Base-by-base conservation (phyloP, 1,140 invertebrate genomes). In the Mactra quadrangularis region DNA sequence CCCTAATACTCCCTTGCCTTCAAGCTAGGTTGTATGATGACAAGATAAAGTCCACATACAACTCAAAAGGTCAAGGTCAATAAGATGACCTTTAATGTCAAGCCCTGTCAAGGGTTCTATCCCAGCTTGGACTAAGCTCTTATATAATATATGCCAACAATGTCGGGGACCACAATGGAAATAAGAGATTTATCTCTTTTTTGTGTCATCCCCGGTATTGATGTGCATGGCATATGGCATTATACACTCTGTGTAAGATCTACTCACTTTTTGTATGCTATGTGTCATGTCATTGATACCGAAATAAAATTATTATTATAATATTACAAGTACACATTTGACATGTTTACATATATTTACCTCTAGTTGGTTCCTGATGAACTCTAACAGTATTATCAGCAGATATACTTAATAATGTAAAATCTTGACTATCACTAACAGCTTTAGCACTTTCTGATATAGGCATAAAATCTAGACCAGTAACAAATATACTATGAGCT, bases 401-500 rank as follows among this genome's bases (percentile, higher is more conserved):
- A 25, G 97, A 98, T 87, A 99, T 97, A 90, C 97, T 98, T 57
- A 99, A 94, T 83, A 98, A 96, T 15, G 97, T 97, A 71, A 97
- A 96, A 86, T 95, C 94, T 79, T 93, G 92, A 91, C 97, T 96
- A 35, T 96, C 95, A 52, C 93, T 93, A 15, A 95, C 90, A 89
- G 95, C 95, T 19, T 95, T 95, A 59, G 96, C 95, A 19, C 95
- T 93, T 38, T 92, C 90, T 7, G 90, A 90, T 35, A 84, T 77
- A 27, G 96, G 96, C 76, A 98, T 93, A 94, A 99, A 98, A 92
- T 97, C 96, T 70, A 99, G 93, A 19, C 97, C 97, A 45, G 98
- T 99, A 45, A 99, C 96, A 94, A 99, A 99, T 95, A 98, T 98
- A 84, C 96, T 96, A 94, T 99, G 98, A 83, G 96, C 97, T 88